Percentiles rank a stretch among this genome's conserved stretches.
Conservation (phyloP, 2,888 invertebrate genomes). For the Agrypnus murinus region DNA sequence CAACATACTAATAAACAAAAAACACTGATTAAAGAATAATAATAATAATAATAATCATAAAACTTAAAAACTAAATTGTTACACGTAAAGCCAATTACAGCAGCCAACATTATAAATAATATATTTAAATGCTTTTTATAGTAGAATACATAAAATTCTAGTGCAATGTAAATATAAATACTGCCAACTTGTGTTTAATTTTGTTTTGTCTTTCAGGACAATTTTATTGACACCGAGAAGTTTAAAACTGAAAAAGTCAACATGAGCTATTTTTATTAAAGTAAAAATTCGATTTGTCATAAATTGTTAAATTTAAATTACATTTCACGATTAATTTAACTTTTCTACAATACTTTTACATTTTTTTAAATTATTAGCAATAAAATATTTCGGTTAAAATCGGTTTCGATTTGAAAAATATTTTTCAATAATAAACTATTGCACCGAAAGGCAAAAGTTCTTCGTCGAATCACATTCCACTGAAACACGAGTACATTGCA, state of each 20-base stretch:
- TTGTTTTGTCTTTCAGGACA: neutral
- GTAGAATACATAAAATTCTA: constrained; percentile 1
- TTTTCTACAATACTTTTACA: too few species aligned
- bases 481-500: constrained; percentile 11
- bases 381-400: too few species aligned
- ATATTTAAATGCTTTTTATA: constrained; percentile 19
- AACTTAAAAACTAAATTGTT: constrained; percentile 11
- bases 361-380: too few species aligned
- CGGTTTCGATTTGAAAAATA: too few species aligned
- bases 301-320: too few species aligned
- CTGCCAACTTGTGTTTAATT: constrained; percentile 7
- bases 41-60: too few species aligned
- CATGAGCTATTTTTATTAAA: too few species aligned
- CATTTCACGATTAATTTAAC: too few species aligned
- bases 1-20: neutral
- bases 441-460: constrained; percentile 1
- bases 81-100: constrained; percentile 1
- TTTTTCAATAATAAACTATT: neutral
- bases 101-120: constrained; percentile 23
- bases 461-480: constrained; percentile 1
- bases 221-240: too few species aligned
- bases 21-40: neutral
- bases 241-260: too few species aligned
- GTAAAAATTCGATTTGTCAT: too few species aligned
- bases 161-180: constrained; percentile 20